phyloP scores from a whole-genome alignment of 2,888 invertebrate genomes.

The Onthophagus sagittarius region DNA sequence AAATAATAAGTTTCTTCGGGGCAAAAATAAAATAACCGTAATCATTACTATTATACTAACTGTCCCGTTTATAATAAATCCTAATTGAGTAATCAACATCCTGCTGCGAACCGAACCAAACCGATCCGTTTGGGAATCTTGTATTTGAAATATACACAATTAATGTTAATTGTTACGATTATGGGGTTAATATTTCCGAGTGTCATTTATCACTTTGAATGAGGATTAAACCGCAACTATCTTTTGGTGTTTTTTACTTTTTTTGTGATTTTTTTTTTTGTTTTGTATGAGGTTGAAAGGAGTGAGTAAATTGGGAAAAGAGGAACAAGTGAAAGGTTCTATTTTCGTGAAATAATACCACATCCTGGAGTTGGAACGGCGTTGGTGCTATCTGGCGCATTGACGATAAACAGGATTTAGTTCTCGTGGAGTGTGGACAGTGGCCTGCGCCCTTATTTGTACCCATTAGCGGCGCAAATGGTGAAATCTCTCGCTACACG shows the following conservation, averaged over 20 bases:
- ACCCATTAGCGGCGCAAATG: constrained; percentile 48
- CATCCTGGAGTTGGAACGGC: background rate
- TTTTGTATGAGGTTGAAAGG: background rate
- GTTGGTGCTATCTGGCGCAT: background rate
- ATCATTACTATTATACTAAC: background rate
- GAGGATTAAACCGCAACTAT: background rate
- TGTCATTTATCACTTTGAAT: background rate
- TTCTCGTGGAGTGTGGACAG: constrained; percentile 9
- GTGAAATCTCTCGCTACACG: constrained; percentile 48
- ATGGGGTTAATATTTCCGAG: background rate
- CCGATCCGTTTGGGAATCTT: background rate
- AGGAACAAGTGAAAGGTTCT: background rate
- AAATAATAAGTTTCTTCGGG: background rate
- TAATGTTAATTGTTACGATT: background rate
- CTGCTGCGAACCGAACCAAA: background rate
- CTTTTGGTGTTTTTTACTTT: background rate
- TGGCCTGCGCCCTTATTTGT: constrained; percentile 37
- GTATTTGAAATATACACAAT: background rate
- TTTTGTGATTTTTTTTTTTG: background rate
- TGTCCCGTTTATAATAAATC: background rate
- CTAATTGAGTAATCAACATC: background rate
- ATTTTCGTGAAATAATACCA: background rate
- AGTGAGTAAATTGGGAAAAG: background rate
- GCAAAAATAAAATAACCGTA: background rate
- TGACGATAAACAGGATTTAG: constrained; percentile 10